These are phyloP conservation scores for Glossosoma conforme DNA, from an alignment of 1,140 invertebrate species.

Conservation along the genomic window DNA sequence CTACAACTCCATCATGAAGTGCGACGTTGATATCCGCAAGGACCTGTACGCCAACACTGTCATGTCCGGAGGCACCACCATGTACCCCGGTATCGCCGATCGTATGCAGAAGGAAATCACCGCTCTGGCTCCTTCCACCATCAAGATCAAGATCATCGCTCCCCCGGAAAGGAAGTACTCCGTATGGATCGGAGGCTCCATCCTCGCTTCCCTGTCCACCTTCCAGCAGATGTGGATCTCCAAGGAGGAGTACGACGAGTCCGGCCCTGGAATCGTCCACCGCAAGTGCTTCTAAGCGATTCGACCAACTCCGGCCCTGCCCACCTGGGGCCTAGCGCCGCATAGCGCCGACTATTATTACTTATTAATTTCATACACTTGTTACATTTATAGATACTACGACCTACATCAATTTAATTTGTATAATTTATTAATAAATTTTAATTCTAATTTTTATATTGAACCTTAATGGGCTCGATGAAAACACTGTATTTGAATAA, in stretches of 20 bases:
- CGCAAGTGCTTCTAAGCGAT: constrained; percentile 91
- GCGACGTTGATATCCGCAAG: constrained; percentile 90
- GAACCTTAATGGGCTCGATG: constrained; percentile 28
- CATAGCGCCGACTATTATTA: constrained; percentile 66
- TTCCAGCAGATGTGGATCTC: constrained; percentile 94
- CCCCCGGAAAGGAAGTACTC: constrained; percentile 83
- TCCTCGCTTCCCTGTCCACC: constrained; percentile 82
- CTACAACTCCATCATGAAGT: constrained; percentile 97
- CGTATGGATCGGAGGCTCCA: constrained; percentile 81
- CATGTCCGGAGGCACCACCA: constrained; percentile 93
- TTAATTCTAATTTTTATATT: constrained; percentile 34
- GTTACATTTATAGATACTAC: constrained; percentile 32
- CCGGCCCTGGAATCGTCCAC: constrained; percentile 84
- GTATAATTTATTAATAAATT: constrained; percentile 33
- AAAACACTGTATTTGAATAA: constrained; percentile 31
- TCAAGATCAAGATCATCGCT: constrained; percentile 92
- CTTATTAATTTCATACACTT: constrained; percentile 30
- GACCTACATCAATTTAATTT: constrained; percentile 30
- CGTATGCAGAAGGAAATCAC: constrained; percentile 88
- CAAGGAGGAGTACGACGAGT: constrained; percentile 84
- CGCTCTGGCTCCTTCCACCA: constrained; percentile 72
- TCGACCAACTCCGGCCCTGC: too few species aligned
- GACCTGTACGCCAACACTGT: constrained; percentile 96
- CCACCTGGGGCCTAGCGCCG: constrained; percentile 86
- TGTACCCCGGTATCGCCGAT: constrained; percentile 88